Evolutionary conservation across 1,140 invertebrate genomes (phyloP).

Genomic region (Littorina saxatilis): DNA sequence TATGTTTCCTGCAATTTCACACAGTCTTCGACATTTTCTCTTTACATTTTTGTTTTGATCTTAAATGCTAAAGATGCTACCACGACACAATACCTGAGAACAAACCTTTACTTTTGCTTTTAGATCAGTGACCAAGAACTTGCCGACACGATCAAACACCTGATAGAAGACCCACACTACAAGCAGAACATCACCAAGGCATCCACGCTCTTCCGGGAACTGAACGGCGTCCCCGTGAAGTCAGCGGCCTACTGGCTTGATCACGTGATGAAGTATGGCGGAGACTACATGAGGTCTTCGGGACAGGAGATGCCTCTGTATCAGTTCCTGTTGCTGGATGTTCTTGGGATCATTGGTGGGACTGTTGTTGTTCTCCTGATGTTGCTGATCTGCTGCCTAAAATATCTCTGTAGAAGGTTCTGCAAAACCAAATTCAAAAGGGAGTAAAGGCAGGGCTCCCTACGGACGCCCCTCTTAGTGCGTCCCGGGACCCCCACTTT

Average conservation of each 20-base stretch:
- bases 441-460: not conserved
- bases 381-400: not conserved
- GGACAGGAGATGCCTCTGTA: conserved; percentile 47
- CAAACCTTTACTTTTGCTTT: no score
- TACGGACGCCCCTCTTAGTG: no score
- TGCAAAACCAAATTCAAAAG: not conserved
- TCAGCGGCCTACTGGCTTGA: conserved; percentile 57
- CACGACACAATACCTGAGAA: no score
- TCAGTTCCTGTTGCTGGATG: conserved; percentile 54
- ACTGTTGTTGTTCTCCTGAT: not conserved
- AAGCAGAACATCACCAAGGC: conserved; percentile 51
- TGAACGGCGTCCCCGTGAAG: conserved; percentile 44
- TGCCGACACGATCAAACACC: not conserved
- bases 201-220: conserved; percentile 51
- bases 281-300: conserved; percentile 49
- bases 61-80: no score
- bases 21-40: no score
- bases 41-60: no score
- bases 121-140: not conserved
- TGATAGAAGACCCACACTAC: conserved; percentile 35
- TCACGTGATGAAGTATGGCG: conserved; percentile 61
- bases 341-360: conserved; percentile 21
- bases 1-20: no score
- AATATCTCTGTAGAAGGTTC: not conserved
- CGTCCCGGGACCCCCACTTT: no score